Evolutionary conservation across 2,797 vertebrate species (phyloP).

Genomic region (Lemur catta): DNA sequence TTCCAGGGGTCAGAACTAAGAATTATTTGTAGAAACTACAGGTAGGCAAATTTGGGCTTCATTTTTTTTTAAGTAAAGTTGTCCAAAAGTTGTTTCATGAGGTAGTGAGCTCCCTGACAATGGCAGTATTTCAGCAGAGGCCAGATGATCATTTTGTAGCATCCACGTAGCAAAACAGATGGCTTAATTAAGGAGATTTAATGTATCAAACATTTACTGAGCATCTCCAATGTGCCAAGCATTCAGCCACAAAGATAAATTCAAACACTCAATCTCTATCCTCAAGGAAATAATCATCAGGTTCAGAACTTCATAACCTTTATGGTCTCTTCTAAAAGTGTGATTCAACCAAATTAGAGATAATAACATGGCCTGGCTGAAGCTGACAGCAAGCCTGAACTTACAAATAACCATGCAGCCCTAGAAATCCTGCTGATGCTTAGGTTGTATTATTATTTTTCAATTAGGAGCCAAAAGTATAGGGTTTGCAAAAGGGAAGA

Average conservation of each 20-base stretch:
- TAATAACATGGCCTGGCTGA: slow-evolving; percentile 56
- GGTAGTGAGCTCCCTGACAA: not conserved
- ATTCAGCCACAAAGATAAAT: slow-evolving; percentile 28
- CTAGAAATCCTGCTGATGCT: slow-evolving; percentile 54
- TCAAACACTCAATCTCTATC: not conserved
- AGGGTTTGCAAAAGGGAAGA: slow-evolving; percentile 61
- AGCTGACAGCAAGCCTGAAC: slow-evolving; percentile 59
- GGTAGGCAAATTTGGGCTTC: not conserved
- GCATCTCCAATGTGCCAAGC: not conserved
- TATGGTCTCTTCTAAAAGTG: not conserved
- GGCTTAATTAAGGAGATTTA: not conserved
- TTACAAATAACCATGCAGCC: slow-evolving; percentile 54
- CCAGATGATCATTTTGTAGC: not conserved
- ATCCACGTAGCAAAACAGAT: not conserved
- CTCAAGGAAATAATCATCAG: not conserved
- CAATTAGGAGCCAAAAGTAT: slow-evolving; percentile 74
- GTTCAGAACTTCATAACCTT: slow-evolving; percentile 51
- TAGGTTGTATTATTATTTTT: slow-evolving; percentile 75
- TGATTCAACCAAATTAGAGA: slow-evolving; percentile 63
- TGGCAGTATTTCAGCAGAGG: not conserved
- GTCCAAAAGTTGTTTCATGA: slow-evolving; percentile 5
- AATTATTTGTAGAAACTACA: not conserved
- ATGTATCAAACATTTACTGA: not conserved
- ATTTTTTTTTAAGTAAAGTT: not conserved
- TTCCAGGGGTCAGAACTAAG: not conserved